phyloP scores from a whole-genome alignment of 2,888 invertebrate species.

The Chydorus sphaericus region DNA sequence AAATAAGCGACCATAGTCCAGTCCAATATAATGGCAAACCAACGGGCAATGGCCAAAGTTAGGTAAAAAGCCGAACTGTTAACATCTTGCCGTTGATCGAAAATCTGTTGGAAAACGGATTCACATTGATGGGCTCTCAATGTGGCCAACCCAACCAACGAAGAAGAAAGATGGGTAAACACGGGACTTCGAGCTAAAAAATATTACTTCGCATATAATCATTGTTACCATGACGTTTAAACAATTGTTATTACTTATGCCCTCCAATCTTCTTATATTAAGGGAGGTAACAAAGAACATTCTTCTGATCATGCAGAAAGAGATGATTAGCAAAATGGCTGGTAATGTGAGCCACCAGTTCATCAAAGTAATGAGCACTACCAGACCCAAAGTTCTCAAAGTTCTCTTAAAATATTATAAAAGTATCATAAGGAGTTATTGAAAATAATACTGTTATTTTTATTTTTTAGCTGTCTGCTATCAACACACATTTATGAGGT shows the following conservation, averaged over 20 bases:
- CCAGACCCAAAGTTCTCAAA: constrained; percentile 28
- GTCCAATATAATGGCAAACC: constrained; percentile 88
- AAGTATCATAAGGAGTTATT: too few species aligned
- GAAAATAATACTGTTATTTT: too few species aligned
- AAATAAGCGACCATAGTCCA: constrained; percentile 76
- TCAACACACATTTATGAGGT: constrained; percentile 23
- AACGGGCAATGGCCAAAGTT: constrained; percentile 75
- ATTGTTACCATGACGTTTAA: too few species aligned
- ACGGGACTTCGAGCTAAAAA: constrained; percentile 34
- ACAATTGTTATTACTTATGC: too few species aligned
- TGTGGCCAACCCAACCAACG: constrained; percentile 59
- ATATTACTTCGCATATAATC: background rate
- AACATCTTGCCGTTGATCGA: constrained; percentile 23
- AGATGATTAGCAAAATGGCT: constrained; percentile 27
- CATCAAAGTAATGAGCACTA: constrained; percentile 31
- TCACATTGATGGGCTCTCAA: constrained; percentile 38
- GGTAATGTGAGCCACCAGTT: constrained; percentile 29
- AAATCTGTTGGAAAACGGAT: constrained; percentile 28
- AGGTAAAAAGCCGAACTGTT: constrained; percentile 87
- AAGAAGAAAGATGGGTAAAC: constrained; percentile 58
- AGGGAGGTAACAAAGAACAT: constrained; percentile 33
- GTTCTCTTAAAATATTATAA: constrained; percentile 19
- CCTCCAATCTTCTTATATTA: constrained; percentile 35
- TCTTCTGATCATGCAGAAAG: constrained; percentile 29
- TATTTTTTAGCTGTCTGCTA: too few species aligned